Evolutionary conservation across 2,113 vertebrate species (phyloP), one percentile per base, ranked within the genome.

Genomic region (Myanophis thanlyinensis): DNA sequence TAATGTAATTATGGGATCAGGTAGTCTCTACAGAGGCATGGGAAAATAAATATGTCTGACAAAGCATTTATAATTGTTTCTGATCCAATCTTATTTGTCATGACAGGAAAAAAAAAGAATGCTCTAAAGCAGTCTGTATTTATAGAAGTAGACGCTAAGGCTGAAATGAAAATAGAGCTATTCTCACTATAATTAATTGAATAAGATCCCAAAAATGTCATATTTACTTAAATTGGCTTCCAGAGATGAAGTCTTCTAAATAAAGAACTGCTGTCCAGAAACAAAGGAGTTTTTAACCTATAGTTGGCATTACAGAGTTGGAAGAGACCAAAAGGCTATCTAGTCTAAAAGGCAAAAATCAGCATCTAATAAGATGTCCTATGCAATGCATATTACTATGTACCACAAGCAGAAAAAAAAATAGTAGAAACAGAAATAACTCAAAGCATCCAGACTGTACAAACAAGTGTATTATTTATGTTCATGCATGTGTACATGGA

Each of bases 1-100:
- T 98, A 97, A 97, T 96, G 97, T 97, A 97, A 96, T 98, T 96
- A 96, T 95, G 96, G 94, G 97, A 96, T 96, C 95, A 95, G 90
- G 93, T 97, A 89, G 92, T 94, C 88, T 90, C n/a, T 25, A 25
- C n/a, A 95, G 92, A 93, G 93, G 92, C 95, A 96, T 35, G 52
- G 90, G 90, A 46, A 94, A 8, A 92, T 92, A 96, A 94, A 92
- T 9, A 93, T 48, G 80, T 84, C 52, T 53, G 87, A 91, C 89
- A 53, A 89, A 59, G 53, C 52, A 85, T 91, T 87, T 92, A 9
- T 93, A 80, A 47, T 25, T 85, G 13, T 27, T 93, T 95, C 87
- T 90, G 35, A 91, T 93, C 23, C 3, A 59, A 85, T 86, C 85
- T 91, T 86, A 93, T 94, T 93, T 96, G 91, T 87, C 85, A 89